Evolutionary conservation across 2,797 vertebrate species (phyloP).

Genomic region (Rhinoraja longicauda): DNA sequence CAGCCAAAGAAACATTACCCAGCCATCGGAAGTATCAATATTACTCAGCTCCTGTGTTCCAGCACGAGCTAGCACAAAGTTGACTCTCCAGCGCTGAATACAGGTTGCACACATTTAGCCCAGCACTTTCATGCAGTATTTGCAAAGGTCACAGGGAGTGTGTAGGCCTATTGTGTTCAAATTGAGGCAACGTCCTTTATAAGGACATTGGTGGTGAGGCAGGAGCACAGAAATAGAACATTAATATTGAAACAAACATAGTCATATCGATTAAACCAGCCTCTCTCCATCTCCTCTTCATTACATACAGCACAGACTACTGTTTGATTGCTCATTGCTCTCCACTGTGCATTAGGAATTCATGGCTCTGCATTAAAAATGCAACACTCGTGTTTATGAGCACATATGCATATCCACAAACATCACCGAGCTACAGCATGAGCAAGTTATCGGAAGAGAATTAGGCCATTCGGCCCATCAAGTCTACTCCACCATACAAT

Average conservation of each 20-base stretch:
- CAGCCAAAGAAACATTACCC: no score
- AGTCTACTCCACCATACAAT: no score
- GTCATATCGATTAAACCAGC: slow-evolving; percentile 29
- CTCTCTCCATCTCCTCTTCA: slow-evolving; percentile 10
- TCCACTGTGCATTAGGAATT: neutral
- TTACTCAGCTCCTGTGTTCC: no score
- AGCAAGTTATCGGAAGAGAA: no score
- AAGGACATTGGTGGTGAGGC: slow-evolving; percentile 14
- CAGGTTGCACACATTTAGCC: no score
- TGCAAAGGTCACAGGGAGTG: neutral
- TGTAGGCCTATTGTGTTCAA: neutral
- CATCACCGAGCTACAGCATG: neutral
- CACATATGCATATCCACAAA: neutral
- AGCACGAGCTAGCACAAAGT: no score
- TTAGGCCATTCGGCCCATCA: no score
- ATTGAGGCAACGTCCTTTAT: slow-evolving; percentile 18
- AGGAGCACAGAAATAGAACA: neutral
- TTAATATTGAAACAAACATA: slow-evolving; percentile 29
- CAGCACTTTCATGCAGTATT: neutral
- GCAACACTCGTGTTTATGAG: neutral
- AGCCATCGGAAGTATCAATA: no score
- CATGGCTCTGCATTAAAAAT: neutral
- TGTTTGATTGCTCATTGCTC: neutral
- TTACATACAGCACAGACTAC: neutral
- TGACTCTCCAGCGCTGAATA: no score